Conservation (phyloP, 2,888 invertebrate genomes). For the Allygus modestus region DNA sequence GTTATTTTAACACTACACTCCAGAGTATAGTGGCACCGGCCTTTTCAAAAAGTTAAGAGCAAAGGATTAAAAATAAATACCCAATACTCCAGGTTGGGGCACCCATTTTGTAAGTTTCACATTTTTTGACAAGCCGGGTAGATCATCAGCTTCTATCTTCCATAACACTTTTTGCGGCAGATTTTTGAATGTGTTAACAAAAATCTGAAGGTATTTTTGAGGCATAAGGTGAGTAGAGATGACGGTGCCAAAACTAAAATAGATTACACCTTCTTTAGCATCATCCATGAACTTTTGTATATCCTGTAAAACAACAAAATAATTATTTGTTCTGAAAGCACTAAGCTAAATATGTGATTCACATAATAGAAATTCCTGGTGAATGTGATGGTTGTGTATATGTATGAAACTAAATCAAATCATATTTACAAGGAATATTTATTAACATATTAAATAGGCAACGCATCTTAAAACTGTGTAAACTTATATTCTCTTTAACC, state of each 20-base stretch:
- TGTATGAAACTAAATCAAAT: too few species aligned
- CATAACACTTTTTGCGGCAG: slow-evolving; percentile 66
- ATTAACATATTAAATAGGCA: too few species aligned
- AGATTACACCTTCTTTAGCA: slow-evolving; percentile 67
- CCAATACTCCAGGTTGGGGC: slow-evolving; percentile 67
- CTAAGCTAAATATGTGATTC: too few species aligned
- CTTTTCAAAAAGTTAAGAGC: too few species aligned
- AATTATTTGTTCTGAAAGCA: too few species aligned
- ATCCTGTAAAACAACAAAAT: slow-evolving; percentile 17
- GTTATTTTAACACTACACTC: too few species aligned
- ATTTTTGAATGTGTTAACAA: slow-evolving; percentile 63
- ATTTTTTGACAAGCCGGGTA: slow-evolving; percentile 62
- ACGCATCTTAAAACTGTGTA: too few species aligned
- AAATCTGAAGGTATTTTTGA: slow-evolving; percentile 58
- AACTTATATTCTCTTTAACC: too few species aligned
- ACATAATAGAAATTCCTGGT: too few species aligned
- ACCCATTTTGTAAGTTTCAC: slow-evolving; percentile 66
- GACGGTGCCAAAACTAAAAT: slow-evolving; percentile 73
- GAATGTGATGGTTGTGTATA: too few species aligned
- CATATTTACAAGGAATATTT: too few species aligned
- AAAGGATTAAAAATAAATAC: slow-evolving; percentile 60
- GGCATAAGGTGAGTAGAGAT: slow-evolving; percentile 77
- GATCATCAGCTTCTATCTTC: slow-evolving; percentile 65
- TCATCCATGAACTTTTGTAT: slow-evolving; percentile 59
- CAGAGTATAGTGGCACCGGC: too few species aligned